Percentiles rank a stretch among this genome's conserved stretches.
These are phyloP conservation scores for Hyles euphorbiae DNA, from an alignment of 1,140 invertebrate species.

Conservation along the genomic window DNA sequence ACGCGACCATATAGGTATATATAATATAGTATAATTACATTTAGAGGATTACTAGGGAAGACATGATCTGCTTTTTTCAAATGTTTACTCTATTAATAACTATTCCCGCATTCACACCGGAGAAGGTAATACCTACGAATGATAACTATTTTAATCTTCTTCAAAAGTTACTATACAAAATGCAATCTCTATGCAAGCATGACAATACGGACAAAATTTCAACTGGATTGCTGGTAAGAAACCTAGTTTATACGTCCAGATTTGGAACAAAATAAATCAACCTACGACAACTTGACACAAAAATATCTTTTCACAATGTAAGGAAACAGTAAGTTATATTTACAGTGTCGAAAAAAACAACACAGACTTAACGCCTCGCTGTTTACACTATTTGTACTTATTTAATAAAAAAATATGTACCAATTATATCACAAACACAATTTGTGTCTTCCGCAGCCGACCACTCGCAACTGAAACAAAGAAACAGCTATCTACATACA, in stretches of 20 bases:
- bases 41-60: constrained; percentile 61
- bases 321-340: constrained; percentile 33
- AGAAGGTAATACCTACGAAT: background rate
- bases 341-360: constrained; percentile 49
- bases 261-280: constrained; percentile 4
- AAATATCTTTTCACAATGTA: constrained; percentile 31
- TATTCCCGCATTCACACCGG: constrained; percentile 1
- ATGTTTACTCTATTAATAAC: constrained; percentile 14
- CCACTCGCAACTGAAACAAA: constrained; percentile 56
- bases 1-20: constrained; percentile 9
- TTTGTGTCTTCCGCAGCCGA: constrained; percentile 48
- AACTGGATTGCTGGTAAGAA: no score
- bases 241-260: no score
- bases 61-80: constrained; percentile 50
- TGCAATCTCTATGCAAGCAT: no score
- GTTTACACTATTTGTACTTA: constrained; percentile 67
- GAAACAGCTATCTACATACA: constrained; percentile 3
- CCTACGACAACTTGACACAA: constrained; percentile 40
- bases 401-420: constrained; percentile 71
- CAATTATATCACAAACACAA: constrained; percentile 63
- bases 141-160: no score
- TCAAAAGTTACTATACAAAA: no score
- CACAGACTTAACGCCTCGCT: constrained; percentile 35
- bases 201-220: no score
- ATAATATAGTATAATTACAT: constrained; percentile 23